Conservation (phyloP, 2,113 vertebrate species). For the Callorhinus ursinus region DNA sequence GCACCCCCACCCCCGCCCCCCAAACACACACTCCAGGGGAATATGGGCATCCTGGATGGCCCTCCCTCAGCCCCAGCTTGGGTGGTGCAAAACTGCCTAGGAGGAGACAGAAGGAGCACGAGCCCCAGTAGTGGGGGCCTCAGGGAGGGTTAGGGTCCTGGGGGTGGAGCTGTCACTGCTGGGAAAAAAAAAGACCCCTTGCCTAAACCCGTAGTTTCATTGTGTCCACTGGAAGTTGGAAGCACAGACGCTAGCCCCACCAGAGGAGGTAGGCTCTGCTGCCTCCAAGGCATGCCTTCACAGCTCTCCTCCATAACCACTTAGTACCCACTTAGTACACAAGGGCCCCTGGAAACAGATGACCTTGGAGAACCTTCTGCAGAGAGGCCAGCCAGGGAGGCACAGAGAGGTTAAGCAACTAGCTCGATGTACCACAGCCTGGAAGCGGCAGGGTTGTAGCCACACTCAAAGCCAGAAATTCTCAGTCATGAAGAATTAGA, state of each 20-base stretch:
- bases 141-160: not conserved
- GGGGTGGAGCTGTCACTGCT: not conserved
- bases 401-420: not conserved
- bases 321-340: not conserved
- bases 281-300: not conserved
- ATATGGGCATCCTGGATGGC: not conserved
- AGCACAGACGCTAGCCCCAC: too few species aligned
- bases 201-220: not conserved
- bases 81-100: not conserved
- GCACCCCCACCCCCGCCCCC: accelerated
- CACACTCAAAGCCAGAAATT: not conserved
- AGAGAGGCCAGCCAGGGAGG: not conserved
- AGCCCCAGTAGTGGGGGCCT: not conserved
- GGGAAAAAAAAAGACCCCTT: not conserved
- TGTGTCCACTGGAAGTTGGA: not conserved
- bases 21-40: not conserved
- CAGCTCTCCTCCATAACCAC: not conserved
- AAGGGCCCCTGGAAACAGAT: not conserved
- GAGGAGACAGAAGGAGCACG: not conserved
- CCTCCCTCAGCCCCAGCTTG: not conserved
- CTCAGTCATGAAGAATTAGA: not conserved
- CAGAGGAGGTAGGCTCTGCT: not conserved
- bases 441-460: not conserved
- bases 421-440: not conserved
- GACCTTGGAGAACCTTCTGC: not conserved